Evolutionary conservation across 2,113 vertebrate species (phyloP), one percentile per base, ranked within the genome.

Genomic region (Condylura cristata): DNA sequence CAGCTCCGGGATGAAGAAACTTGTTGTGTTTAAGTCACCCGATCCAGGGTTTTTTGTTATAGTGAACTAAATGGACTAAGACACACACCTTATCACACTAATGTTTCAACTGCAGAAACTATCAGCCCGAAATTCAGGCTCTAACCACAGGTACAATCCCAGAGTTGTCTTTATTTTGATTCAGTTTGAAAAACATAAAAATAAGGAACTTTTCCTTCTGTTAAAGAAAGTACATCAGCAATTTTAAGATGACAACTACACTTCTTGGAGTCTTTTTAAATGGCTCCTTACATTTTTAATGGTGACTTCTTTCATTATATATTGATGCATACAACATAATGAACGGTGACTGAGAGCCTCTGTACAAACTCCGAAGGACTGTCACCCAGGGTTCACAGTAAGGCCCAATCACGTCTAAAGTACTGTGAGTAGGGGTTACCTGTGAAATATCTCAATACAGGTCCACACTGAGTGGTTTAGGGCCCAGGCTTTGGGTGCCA

Each of bases 291-390:
- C 2, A 41, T 72, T 87, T 53, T 51, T 41, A 2, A 37, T 81
- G 61, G 41, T 83, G 53, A 39, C n/a, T 56, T 17, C 70, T 97
- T 83, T 75, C 92, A 93, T n/a, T 78, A 99, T 99, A 99, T 98
- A 99, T 99, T 61, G 99, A 99, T 22, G 99, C 99, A 92, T 99
- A 99, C 74, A 98, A 98, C 80, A 99, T 99, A 86, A 99, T 98
- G 97, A 99, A 99, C 7, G 99, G 99, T 0, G 99, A 99, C 84
- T 99, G 99, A 96, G 99, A 99, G 97, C 9, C 99, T 99, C 98
- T 99, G 99, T 96, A 99, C 99, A 2, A 99, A 99, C 98, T 99
- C 99, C 0, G 99, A 99, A 93, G 99, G 99, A 56, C 99, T 99
- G 99, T 97, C 98, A 98, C 93, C 98, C 97, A 61, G 99, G 99